Base-by-base conservation (phyloP, 2,888 invertebrate species). In the Acanthacorydalis orientalis region DNA sequence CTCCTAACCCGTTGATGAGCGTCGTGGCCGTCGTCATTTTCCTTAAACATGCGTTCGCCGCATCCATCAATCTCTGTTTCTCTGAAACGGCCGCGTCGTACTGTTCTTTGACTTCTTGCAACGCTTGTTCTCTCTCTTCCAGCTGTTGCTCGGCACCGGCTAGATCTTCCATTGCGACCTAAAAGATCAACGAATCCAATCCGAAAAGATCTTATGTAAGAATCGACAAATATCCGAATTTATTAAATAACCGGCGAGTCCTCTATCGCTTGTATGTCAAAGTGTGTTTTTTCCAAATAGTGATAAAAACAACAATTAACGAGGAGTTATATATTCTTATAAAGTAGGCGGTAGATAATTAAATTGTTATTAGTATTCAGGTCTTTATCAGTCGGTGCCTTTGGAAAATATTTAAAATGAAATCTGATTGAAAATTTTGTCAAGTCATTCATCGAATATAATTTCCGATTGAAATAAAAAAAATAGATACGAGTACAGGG, bases 21-120 rank as follows among this genome's bases (percentile, higher is more conserved):
- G 92, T 87, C 6, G 92, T 92, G 0, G 96, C 96, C 0, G 93
- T 91, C 42, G 85, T 90, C 96, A 96, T 96, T 72, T 96, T 96
- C 31, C 91, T 75, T 39, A 93, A 67, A 58, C 96, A 96, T 0
- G 83, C 78, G 61, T 92, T 91, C 1, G 95, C 93, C 44, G 93
- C 95, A 58, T 93, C 92, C 1, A 86, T 88, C 14, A 95, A 65
- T 51, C 87, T 75, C 66, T 92, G 86, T 60, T 95, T 96, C 60
- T 95, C 93, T 46, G 83, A 78, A 43, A 95, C 90, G 0, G 96
- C 96, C 33, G 83, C 77, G 63, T 95, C 92, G 63, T 95, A 96
- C 62, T 89, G 86, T 50, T 86, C 83, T 65, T 93, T 92, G 0
- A 95, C 95, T 56, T 81, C 80, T 57, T 85, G 80, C 45, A 96